These are phyloP conservation scores for Pomatostomus ruficeps DNA, from an alignment of 2,113 vertebrate genomes.

Conservation along the genomic window DNA sequence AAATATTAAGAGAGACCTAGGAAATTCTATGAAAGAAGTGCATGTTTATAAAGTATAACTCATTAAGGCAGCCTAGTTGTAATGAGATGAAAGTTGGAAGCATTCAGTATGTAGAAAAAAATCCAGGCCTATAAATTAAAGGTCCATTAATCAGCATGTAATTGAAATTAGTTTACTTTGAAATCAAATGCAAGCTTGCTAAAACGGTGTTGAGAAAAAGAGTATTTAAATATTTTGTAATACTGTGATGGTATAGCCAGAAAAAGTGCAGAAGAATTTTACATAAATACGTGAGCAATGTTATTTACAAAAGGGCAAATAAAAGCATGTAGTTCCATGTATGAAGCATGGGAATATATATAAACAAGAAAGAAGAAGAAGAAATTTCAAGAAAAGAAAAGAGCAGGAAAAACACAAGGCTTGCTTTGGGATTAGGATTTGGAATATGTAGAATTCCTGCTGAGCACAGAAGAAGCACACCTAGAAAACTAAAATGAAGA, in stretches of 20 bases:
- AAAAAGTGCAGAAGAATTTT: not conserved
- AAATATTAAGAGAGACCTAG: not conserved
- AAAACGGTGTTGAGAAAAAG: not conserved
- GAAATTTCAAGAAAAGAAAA: not conserved
- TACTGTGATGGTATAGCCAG: not conserved
- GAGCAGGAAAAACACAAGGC: not conserved
- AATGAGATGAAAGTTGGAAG: not conserved
- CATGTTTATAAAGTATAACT: not conserved
- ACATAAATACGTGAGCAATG: not conserved
- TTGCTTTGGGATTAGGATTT: not conserved
- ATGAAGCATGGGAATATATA: not conserved
- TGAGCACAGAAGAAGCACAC: not conserved
- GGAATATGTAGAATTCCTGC: not conserved
- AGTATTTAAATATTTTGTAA: not conserved
- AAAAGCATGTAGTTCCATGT: not conserved
- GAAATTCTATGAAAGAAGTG: not conserved
- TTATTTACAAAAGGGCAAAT: not conserved
- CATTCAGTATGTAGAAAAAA: not conserved
- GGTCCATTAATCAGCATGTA: not conserved
- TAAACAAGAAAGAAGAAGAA: not conserved
- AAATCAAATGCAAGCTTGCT: not conserved
- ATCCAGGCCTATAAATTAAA: not conserved
- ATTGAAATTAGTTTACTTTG: not conserved
- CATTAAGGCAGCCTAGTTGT: not conserved
- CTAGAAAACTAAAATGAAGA: not conserved